Base-by-base conservation (phyloP, 2,888 invertebrate species). In the Rhingia campestris region DNA sequence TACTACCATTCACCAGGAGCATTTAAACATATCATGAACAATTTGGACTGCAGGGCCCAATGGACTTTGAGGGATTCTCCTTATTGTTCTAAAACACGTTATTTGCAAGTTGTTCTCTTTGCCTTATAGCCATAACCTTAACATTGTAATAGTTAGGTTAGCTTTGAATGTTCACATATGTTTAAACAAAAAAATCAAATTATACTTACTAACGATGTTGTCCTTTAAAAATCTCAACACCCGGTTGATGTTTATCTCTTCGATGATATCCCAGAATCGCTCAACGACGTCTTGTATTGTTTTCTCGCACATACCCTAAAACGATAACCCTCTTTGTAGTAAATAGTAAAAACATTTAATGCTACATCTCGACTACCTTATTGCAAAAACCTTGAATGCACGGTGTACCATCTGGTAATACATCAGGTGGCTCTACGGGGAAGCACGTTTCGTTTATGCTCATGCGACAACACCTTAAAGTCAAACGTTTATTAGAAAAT, bases 361-460 rank as follows among this genome's bases (percentile, higher is more conserved):
- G n/a, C 43, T 54, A 61, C 87, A 88, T 22, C 22, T 22, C 1
- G 2, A 22, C 22, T 90, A 96, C 97, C 93, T 97, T 97, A 91
- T 97, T 97, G 89, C 99, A 99, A 91, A 98, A 97, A 47, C 99
- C 99, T 92, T 98, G 97, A 88, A 98, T 96, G 89, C 99, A 99
- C 0, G 98, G 98, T 30, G 98, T 97, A 9, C 98, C 98, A 91
- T 98, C 97, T 0, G 97, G 96, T 70, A 98, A 92, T 86, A 97
- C 96, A 91, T 98, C 97, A 79, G 95, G 95, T 51, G 96, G 97
- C 84, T 97, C 96, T 14, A 97, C 96, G 0, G 97, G 97, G 89
- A 96, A 96, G 89, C 98, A 98, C 0, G 97, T 97, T 91, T 97
- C 97, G 90, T 98, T 98, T 86, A 97, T 93, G 87, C 95, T 97